Evolutionary conservation across 2,113 vertebrate genomes (phyloP).

Genomic region (Euleptes europaea): DNA sequence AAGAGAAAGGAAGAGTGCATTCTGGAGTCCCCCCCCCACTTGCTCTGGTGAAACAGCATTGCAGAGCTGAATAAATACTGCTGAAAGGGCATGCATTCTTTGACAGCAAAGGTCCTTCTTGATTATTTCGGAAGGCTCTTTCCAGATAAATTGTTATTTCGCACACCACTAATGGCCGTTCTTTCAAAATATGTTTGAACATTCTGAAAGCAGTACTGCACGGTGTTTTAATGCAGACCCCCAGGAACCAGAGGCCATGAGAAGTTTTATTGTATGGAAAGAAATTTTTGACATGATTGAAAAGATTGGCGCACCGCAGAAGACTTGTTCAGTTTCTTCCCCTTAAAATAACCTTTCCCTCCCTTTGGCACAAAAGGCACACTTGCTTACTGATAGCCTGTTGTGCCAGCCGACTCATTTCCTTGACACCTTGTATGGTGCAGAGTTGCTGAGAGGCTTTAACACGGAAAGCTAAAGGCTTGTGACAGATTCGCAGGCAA

Average conservation of each 20-base stretch:
- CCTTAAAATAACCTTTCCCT: slow-evolving; percentile 29
- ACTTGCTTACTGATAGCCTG: background rate
- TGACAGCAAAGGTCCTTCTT: background rate
- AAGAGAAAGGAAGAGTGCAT: background rate
- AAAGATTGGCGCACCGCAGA: background rate
- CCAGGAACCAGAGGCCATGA: background rate
- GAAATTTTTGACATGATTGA: background rate
- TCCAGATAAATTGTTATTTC: background rate
- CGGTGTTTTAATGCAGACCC: background rate
- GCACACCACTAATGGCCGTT: background rate
- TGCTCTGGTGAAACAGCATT: background rate
- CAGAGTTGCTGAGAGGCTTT: background rate
- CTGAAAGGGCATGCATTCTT: background rate
- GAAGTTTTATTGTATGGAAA: slow-evolving; percentile 9
- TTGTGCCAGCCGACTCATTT: background rate
- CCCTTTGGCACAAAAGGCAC: background rate
- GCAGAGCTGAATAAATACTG: slow-evolving; percentile 2
- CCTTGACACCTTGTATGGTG: background rate
- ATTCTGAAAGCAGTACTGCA: background rate
- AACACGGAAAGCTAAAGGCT: background rate
- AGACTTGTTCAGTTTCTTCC: background rate
- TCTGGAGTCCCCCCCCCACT: background rate
- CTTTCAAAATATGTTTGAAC: slow-evolving; percentile 12
- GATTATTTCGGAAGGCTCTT: background rate
- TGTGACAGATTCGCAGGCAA: background rate